Conservation (phyloP, 1,140 invertebrate genomes). For the Dendrolimus kikuchii region DNA sequence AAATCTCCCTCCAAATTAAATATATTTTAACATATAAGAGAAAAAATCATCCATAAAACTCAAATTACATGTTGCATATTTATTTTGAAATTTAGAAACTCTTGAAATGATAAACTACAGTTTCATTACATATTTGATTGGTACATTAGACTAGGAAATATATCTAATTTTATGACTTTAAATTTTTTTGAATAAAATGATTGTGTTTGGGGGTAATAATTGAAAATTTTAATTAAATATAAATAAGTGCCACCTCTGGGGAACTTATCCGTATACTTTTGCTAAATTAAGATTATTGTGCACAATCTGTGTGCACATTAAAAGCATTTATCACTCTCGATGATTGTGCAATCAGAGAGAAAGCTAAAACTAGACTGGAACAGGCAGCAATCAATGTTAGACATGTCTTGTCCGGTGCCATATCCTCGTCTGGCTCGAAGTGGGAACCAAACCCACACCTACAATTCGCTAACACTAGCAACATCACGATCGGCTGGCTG, state of each 20-base stretch:
- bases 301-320: slow-evolving; percentile 35
- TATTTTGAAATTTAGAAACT: background rate
- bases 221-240: slow-evolving; percentile 10
- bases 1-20: too few relatives aligned
- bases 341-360: slow-evolving; percentile 20
- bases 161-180: background rate
- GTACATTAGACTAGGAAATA: too few relatives aligned
- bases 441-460: too few relatives aligned
- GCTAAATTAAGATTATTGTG: slow-evolving; percentile 53
- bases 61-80: too few relatives aligned
- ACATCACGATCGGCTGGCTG: background rate
- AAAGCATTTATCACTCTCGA: slow-evolving; percentile 29
- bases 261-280: slow-evolving; percentile 57
- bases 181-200: too few relatives aligned
- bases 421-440: slow-evolving; percentile 8
- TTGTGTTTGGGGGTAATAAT: too few relatives aligned
- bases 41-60: too few relatives aligned
- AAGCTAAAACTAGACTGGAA: slow-evolving; percentile 16
- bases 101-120: background rate
- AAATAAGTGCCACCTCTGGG: slow-evolving; percentile 39
- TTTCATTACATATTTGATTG: too few relatives aligned
- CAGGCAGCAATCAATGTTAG: slow-evolving; percentile 9
- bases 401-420: slow-evolving; percentile 11
- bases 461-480: too few relatives aligned
- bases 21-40: too few relatives aligned